Percentiles rank a stretch among this genome's conserved stretches.
Conservation (phyloP, 2,888 invertebrate species). For the Heteromurus nitidus region DNA sequence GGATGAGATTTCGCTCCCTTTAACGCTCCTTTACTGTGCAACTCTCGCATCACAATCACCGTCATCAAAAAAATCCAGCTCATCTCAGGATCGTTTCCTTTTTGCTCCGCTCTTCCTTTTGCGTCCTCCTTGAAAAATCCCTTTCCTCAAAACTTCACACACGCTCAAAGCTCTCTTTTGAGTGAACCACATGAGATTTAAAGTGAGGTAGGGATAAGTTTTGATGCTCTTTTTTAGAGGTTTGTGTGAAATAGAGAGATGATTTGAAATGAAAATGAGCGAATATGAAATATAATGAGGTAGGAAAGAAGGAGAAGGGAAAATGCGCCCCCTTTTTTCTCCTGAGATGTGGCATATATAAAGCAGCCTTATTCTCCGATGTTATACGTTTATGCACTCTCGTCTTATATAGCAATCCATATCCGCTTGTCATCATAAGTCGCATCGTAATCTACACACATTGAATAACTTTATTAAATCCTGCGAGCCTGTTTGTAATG, state of each 20-base stretch:
- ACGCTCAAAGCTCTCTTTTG: not conserved
- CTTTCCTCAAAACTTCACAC: not conserved
- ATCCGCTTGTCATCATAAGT: conserved; percentile 39
- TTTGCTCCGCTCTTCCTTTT: too few species aligned
- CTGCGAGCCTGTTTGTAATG: conserved; percentile 46
- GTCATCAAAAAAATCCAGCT: conserved; percentile 35
- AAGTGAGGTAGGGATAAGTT: conserved; percentile 27
- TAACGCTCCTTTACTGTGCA: conserved; percentile 17
- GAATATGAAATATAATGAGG: conserved; percentile 59
- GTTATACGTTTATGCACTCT: not conserved
- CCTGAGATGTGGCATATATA: not conserved
- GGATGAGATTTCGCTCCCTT: conserved; percentile 38
- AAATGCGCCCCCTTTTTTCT: too few species aligned
- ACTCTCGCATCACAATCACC: conserved; percentile 34
- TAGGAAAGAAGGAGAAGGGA: conserved; percentile 12
- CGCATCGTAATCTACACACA: not conserved
- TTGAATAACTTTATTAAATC: conserved; percentile 18
- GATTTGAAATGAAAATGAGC: conserved; percentile 60
- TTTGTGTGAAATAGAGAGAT: conserved; percentile 44
- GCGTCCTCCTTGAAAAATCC: not conserved
- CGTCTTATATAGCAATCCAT: not conserved
- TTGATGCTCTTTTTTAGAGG: conserved; percentile 31
- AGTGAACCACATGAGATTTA: conserved; percentile 4
- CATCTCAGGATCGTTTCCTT: too few species aligned
- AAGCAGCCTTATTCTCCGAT: not conserved